These are phyloP conservation scores for Pseudococcus longispinus DNA, from an alignment of 2,888 invertebrate genomes.

Conservation along the genomic window DNA sequence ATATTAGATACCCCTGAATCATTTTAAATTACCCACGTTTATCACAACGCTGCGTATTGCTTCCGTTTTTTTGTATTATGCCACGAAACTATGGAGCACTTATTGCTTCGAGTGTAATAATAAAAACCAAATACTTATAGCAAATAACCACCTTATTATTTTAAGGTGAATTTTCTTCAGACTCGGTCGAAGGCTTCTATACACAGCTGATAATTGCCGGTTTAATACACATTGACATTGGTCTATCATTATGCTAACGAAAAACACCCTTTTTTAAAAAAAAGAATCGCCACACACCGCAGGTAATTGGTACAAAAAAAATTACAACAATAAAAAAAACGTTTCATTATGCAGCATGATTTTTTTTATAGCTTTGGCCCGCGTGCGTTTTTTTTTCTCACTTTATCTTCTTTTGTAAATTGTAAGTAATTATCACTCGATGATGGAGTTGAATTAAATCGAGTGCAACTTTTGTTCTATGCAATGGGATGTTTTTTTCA, in stretches of 20 bases:
- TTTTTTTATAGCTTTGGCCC: not conserved
- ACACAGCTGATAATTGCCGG: slow-evolving; percentile 22
- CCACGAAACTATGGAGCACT: not conserved
- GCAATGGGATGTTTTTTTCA: not conserved
- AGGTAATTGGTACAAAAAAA: not conserved
- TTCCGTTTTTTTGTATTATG: not conserved
- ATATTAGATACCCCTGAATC: slow-evolving; percentile 38
- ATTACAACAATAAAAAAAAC: slow-evolving; percentile 6
- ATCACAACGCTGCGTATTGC: not conserved
- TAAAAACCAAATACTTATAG: not conserved
- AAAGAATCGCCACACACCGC: not conserved
- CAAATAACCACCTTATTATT: not conserved
- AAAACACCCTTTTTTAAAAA: not conserved
- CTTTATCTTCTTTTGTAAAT: not conserved
- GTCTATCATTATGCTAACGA: slow-evolving; percentile 8
- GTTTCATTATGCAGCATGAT: not conserved
- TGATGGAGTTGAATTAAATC: not conserved
- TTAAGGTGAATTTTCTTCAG: not conserved
- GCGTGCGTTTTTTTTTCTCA: not conserved
- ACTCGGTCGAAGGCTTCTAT: not conserved
- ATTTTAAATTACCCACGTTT: not conserved
- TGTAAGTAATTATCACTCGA: not conserved
- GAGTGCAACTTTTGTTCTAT: not conserved
- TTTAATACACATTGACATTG: slow-evolving; percentile 34
- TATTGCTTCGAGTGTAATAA: not conserved